Percentiles rank a stretch among this genome's conserved stretches.
Conservation (phyloP, 2,113 vertebrate species). For the Poeciliopsis occidentalis region DNA sequence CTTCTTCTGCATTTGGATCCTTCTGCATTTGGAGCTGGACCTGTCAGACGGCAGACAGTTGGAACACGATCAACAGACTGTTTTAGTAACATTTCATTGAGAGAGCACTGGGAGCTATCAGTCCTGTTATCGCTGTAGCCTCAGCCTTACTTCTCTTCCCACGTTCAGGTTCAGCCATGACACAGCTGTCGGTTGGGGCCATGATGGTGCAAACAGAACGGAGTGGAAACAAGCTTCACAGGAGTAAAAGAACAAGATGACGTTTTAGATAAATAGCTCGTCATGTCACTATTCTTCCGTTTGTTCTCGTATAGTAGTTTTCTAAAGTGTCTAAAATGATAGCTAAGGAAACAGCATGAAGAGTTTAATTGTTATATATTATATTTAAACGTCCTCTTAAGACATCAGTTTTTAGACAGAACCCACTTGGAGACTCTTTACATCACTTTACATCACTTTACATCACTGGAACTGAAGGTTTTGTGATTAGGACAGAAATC, state of each 20-base stretch:
- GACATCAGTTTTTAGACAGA: too few relatives aligned
- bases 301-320: constrained; percentile 2
- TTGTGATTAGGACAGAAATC: too few relatives aligned
- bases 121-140: constrained; percentile 45
- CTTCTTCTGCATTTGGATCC: constrained; percentile 21
- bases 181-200: constrained; percentile 28
- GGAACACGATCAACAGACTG: constrained; percentile 49
- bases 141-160: constrained; percentile 54
- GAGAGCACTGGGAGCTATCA: constrained; percentile 39
- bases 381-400: not conserved
- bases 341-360: not conserved
- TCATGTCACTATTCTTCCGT: constrained; percentile 11
- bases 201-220: constrained; percentile 22
- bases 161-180: constrained; percentile 31
- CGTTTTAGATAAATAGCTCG: not conserved
- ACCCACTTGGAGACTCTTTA: too few relatives aligned
- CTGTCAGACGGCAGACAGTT: constrained; percentile 46
- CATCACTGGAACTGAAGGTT: too few relatives aligned
- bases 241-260: not conserved
- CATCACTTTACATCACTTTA: too few relatives aligned
- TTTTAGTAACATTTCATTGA: constrained; percentile 56
- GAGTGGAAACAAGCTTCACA: not conserved
- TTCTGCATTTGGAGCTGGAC: too few relatives aligned
- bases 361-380: not conserved
- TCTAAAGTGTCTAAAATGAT: constrained; percentile 7